Conservation (phyloP, 2,113 vertebrate species). For the Cyanoliseus patagonus region DNA sequence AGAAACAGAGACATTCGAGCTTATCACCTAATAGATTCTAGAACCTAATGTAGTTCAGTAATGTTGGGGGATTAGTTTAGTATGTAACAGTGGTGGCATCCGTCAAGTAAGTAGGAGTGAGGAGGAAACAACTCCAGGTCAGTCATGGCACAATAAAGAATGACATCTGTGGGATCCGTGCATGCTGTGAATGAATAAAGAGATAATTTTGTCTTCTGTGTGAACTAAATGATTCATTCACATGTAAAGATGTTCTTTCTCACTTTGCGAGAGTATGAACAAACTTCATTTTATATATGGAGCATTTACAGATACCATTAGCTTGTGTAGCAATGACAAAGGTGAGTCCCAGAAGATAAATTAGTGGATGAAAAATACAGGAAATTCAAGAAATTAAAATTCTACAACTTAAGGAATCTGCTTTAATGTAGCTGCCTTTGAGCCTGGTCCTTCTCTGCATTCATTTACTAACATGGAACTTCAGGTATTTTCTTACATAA, state of each 20-base stretch:
- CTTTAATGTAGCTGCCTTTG: neutral
- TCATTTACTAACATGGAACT: neutral
- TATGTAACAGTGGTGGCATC: neutral
- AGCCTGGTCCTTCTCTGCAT: neutral
- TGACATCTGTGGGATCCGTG: fast-evolving
- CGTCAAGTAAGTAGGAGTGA: neutral
- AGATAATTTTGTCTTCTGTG: neutral
- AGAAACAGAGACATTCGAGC: neutral
- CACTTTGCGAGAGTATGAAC: neutral
- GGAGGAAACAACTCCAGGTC: neutral
- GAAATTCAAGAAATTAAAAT: neutral
- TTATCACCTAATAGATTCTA: neutral
- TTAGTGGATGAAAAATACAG: neutral
- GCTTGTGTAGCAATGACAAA: neutral
- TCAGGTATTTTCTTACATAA: neutral
- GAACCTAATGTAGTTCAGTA: neutral
- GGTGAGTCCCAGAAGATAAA: neutral
- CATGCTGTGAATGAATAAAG: neutral
- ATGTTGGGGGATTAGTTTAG: neutral
- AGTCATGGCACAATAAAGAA: fast-evolving
- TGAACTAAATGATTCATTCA: neutral
- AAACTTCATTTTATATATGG: neutral
- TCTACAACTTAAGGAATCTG: neutral
- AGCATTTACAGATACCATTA: neutral
- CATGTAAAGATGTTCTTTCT: neutral